phyloP scores from a whole-genome alignment of 2,797 vertebrate species.

The Enteromius trimaculatus region DNA sequence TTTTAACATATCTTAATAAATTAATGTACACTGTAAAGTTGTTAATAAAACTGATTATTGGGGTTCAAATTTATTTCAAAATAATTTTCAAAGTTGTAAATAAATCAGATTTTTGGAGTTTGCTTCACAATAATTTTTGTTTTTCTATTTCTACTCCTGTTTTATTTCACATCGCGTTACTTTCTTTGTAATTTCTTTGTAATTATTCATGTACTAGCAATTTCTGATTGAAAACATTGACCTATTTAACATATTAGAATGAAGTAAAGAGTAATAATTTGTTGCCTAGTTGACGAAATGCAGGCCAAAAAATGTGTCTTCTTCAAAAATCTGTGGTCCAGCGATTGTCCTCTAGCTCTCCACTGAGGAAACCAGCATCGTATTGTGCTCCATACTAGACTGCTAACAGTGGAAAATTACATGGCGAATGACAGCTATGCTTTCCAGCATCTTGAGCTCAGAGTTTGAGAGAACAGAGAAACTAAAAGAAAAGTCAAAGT shows the following conservation, averaged over 20 bases:
- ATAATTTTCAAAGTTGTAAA: neutral
- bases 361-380: neutral
- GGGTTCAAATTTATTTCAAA: neutral
- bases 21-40: neutral
- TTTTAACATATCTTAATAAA: neutral
- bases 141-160: too few relatives aligned
- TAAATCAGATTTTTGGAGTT: neutral
- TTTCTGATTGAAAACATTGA: neutral
- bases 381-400: conserved; percentile 3
- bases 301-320: neutral
- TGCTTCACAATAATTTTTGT: neutral
- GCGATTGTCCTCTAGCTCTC: neutral
- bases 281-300: neutral
- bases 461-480: conserved; percentile 39
- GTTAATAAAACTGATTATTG: neutral
- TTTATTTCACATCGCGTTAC: neutral
- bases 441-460: conserved; percentile 21
- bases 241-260: neutral
- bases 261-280: neutral
- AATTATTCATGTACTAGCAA: neutral
- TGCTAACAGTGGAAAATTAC: neutral
- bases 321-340: neutral
- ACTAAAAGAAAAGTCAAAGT: conserved; percentile 55
- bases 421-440: neutral
- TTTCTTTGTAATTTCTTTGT: too few relatives aligned